Conservation (phyloP, 1,140 invertebrate genomes). For the Drosophila tsacasi region DNA sequence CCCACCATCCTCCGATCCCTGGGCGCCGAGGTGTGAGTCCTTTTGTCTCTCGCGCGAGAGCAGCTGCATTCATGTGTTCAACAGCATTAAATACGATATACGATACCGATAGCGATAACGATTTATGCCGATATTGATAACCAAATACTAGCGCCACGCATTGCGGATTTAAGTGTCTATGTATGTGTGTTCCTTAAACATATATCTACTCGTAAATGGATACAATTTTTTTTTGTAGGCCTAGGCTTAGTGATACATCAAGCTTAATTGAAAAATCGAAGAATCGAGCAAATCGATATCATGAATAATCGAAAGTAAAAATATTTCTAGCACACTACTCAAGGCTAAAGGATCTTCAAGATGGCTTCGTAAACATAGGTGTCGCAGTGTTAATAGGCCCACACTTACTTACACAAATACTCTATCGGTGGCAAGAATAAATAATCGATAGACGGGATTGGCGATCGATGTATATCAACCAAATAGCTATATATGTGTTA, state of each 20-base stretch:
- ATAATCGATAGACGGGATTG: background rate
- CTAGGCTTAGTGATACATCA: conserved; percentile 16
- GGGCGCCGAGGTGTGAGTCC: conserved; percentile 14
- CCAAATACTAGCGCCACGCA: conserved; percentile 26
- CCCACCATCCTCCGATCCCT: conserved; percentile 6
- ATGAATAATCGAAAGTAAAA: background rate
- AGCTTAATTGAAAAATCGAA: conserved; percentile 20
- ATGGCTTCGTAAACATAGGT: conserved; percentile 2
- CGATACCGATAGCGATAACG: background rate
- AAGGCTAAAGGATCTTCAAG: conserved; percentile 18
- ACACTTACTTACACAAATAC: background rate
- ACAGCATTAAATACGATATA: conserved; percentile 17
- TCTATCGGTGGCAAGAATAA: background rate
- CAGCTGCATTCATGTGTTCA: conserved; percentile 18
- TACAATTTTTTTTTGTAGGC: conserved; percentile 39
- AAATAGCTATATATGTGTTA: conserved; percentile 1
- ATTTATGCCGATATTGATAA: conserved; percentile 10
- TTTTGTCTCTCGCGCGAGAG: background rate
- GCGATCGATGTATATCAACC: background rate
- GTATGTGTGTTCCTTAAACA: conserved; percentile 39
- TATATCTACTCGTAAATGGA: conserved; percentile 16
- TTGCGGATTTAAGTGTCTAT: conserved; percentile 41
- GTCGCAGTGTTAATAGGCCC: background rate
- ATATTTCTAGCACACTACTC: background rate
- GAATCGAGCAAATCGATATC: background rate